These are phyloP conservation scores for Paraescarpia echinospica DNA, from an alignment of 1,140 invertebrate species.

Conservation along the genomic window DNA sequence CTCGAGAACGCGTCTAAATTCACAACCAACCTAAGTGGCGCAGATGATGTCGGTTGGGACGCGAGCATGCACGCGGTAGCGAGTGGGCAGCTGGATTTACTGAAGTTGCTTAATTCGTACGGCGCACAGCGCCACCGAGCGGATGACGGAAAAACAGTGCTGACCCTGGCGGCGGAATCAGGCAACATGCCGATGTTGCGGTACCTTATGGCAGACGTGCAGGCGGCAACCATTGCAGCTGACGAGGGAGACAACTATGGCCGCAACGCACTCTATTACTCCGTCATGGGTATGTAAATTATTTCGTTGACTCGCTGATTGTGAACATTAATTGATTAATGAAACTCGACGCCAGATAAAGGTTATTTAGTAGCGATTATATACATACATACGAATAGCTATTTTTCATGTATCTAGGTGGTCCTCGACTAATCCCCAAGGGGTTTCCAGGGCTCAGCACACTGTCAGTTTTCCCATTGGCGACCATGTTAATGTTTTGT, in stretches of 20 bases:
- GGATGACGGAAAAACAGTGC: constrained; percentile 28
- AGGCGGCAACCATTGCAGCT: neutral
- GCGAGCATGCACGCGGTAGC: constrained; percentile 28
- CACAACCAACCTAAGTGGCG: constrained; percentile 24
- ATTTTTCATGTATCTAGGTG: too few species aligned
- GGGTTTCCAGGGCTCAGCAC: too few species aligned
- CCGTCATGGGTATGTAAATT: constrained; percentile 1
- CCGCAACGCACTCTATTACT: constrained; percentile 29
- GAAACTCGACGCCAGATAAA: too few species aligned
- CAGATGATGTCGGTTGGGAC: constrained; percentile 32
- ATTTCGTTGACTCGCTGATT: neutral
- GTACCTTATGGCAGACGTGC: constrained; percentile 19
- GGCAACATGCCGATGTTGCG: constrained; percentile 23
- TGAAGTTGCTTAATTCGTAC: constrained; percentile 14
- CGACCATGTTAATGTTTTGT: too few species aligned
- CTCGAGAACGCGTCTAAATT: constrained; percentile 20
- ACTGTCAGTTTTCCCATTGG: too few species aligned
- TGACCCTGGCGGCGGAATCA: constrained; percentile 31
- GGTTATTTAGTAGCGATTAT: too few species aligned
- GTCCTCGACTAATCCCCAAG: too few species aligned
- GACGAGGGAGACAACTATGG: constrained; percentile 25
- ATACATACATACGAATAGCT: too few species aligned
- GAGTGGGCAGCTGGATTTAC: constrained; percentile 25
- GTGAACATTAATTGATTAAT: neutral
- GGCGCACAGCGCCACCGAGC: neutral